These are phyloP conservation scores for Gymnothorax javanicus DNA, from an alignment of 2,797 vertebrate species.

Conservation along the genomic window DNA sequence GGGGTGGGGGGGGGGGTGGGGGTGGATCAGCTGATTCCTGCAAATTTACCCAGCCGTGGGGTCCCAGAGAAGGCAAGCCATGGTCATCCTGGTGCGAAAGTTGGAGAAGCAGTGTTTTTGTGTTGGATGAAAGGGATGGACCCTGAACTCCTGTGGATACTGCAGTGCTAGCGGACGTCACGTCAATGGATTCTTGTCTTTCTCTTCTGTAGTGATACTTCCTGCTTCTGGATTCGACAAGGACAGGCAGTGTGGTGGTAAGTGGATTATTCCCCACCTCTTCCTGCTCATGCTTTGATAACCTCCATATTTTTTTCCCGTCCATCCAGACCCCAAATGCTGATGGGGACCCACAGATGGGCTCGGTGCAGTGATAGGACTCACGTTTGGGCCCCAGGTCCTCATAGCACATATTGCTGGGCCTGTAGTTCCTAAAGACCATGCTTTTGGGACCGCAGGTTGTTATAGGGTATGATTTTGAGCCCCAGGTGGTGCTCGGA, in stretches of 20 bases:
- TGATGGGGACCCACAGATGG: conserved; percentile 24
- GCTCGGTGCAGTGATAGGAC: too few relatives aligned
- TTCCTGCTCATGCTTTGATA: not conserved
- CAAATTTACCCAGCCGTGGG: not conserved
- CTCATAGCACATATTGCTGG: too few relatives aligned
- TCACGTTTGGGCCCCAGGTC: too few relatives aligned
- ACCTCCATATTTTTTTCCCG: conserved; percentile 14
- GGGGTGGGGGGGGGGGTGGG: not conserved
- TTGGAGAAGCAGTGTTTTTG: not conserved
- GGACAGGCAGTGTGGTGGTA: conserved; percentile 89
- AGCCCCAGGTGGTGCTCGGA: too few relatives aligned
- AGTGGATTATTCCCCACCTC: conserved; percentile 61
- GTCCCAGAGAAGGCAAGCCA: too few relatives aligned
- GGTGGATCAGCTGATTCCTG: not conserved
- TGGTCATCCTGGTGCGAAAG: not conserved
- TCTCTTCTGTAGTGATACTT: conserved; percentile 84
- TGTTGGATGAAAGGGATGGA: not conserved
- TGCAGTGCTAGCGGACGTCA: not conserved
- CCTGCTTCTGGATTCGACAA: conserved; percentile 94
- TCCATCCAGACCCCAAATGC: conserved; percentile 37
- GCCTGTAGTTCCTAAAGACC: not conserved
- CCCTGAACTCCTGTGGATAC: not conserved
- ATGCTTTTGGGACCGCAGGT: too few relatives aligned
- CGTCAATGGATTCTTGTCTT: conserved; percentile 45
- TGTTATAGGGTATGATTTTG: too few relatives aligned